Conservation (phyloP, 2,888 invertebrate genomes). For the Orthosia gracilis region DNA sequence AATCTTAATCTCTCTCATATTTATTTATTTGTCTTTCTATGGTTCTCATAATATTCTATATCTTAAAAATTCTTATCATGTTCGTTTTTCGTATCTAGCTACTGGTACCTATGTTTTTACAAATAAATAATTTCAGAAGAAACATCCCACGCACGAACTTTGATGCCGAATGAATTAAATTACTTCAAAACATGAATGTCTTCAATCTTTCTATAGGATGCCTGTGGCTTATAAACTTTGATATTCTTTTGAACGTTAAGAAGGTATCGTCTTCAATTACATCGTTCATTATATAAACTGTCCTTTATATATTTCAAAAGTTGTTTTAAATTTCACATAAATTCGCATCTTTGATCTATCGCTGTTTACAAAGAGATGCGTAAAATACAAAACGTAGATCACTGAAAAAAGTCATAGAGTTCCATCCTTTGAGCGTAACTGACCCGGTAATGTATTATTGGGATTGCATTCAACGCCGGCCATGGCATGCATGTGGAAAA, state of each 20-base stretch:
- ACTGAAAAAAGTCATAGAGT: constrained; percentile 69
- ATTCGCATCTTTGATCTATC: constrained; percentile 75
- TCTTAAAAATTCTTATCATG: not conserved
- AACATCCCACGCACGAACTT: constrained; percentile 36
- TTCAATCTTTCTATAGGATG: constrained; percentile 28
- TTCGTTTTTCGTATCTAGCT: constrained; percentile 3
- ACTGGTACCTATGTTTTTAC: not conserved
- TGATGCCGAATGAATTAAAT: constrained; percentile 35
- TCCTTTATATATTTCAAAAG: constrained; percentile 34
- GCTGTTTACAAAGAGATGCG: constrained; percentile 77
- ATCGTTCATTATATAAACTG: constrained; percentile 38
- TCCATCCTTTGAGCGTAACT: constrained; percentile 85
- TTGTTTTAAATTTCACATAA: constrained; percentile 33
- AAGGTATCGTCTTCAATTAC: constrained; percentile 32
- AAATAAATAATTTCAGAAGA: constrained; percentile 25
- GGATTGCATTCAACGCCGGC: constrained; percentile 80
- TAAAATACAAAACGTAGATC: constrained; percentile 79
- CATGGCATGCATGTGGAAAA: constrained; percentile 78
- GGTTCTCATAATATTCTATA: not conserved
- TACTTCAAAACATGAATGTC: constrained; percentile 40
- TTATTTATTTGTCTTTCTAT: constrained; percentile 7
- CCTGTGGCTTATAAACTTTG: constrained; percentile 25
- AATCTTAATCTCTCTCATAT: constrained; percentile 47
- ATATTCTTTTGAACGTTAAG: constrained; percentile 37
- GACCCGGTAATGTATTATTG: constrained; percentile 80